phyloP scores from a whole-genome alignment of 1,140 invertebrate species.

The Polypedilum vanderplanki region DNA sequence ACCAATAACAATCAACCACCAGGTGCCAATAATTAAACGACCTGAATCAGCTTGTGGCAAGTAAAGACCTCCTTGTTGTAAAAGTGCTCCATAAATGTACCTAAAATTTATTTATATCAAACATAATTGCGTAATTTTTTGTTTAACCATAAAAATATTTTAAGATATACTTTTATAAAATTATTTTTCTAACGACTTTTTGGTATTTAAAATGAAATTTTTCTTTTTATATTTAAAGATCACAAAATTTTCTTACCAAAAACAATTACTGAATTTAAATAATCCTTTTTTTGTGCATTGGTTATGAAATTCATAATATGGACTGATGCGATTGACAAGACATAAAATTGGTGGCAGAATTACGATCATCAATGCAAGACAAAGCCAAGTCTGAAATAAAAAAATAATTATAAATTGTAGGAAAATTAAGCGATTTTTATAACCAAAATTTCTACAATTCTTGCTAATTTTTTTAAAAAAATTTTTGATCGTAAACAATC shows the following conservation, averaged over 20 bases:
- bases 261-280: conserved; percentile 64
- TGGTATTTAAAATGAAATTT: too few relatives aligned
- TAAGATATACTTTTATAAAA: too few relatives aligned
- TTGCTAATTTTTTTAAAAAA: too few relatives aligned
- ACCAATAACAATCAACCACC: conserved; percentile 83
- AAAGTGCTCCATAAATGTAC: conserved; percentile 79
- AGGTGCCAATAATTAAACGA: conserved; percentile 78
- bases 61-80: conserved; percentile 86
- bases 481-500: too few relatives aligned
- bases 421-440: neutral
- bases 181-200: too few relatives aligned
- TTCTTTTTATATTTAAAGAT: too few relatives aligned
- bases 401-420: conserved; percentile 27
- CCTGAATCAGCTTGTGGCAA: conserved; percentile 77
- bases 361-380: conserved; percentile 60
- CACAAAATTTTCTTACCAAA: conserved; percentile 50
- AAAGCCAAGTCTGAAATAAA: conserved; percentile 69
- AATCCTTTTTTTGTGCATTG: conserved; percentile 52
- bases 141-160: too few relatives aligned
- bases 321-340: conserved; percentile 62
- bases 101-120: too few relatives aligned
- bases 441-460: neutral
- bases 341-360: conserved; percentile 74
- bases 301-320: conserved; percentile 57
- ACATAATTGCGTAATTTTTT: too few relatives aligned